Evolutionary conservation across 2,888 invertebrate genomes (phyloP), one percentile per base, ranked within the genome.

Genomic region (Drosophila eohydei): DNA sequence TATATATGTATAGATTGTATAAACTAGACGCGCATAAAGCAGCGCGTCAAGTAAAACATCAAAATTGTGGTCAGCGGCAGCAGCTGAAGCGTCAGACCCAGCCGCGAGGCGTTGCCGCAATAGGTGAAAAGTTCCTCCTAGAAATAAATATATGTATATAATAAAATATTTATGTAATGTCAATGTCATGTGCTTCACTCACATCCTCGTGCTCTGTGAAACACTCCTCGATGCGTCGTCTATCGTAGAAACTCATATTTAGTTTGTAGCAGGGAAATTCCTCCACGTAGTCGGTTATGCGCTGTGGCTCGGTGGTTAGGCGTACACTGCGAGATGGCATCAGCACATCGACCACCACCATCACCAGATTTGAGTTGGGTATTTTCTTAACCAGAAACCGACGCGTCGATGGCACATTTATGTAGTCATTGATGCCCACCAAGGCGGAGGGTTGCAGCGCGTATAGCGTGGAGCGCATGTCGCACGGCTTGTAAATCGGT

Each of bases 201-300:
- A 96, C 96, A 93, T 95, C 93, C 43, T 95, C 95, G 93, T 97
- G 96, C 81, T 96, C 95, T 58, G 96, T 96, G 89, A 94, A 97
- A 91, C 97, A 97, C 63, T 95, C 96, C 68, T 95, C 95, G 32
- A 97, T 94, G 66, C 95, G 94, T 74, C 96, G 93, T 38, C 97
- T 93, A 4, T 94, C 94, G 75, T 96, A 93, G 63, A 94, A 94
- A 78, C 96, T 96, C 78, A 97, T 93, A 68, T 95, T 94, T 60
- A 96, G 93, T 92, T 97, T 97, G 85, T 97, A 96, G 89, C 97
- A 97, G 0, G 96, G 96, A 83, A 95, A 94, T 34, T 94, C 93
- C 36, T 93, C 94, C 0, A 93, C 92, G 79, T 94, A 94, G 26
- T 92, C 88, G 14, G 91, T 87, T 54, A 95, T 93, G 66, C 92